Evolutionary conservation across 2,888 invertebrate species (phyloP).

Genomic region (Drosophila suboccidentalis): DNA sequence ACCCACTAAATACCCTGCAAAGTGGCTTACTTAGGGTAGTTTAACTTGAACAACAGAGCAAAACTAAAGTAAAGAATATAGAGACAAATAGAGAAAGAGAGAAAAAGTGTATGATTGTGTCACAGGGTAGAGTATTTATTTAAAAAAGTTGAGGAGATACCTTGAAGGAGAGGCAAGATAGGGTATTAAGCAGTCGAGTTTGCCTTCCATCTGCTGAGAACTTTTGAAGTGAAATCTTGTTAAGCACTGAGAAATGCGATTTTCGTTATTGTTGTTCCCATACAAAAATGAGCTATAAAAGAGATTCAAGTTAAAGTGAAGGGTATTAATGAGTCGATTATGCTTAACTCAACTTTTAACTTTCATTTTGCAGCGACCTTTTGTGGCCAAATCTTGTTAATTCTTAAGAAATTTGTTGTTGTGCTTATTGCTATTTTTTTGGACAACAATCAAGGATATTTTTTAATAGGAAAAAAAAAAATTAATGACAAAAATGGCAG

Average conservation of each 20-base stretch:
- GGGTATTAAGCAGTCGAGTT: constrained; percentile 1
- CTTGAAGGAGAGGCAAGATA: too few relatives aligned
- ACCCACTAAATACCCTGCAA: constrained; percentile 27
- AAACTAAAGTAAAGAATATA: neutral
- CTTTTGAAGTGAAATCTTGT: neutral
- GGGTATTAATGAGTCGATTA: constrained; percentile 13
- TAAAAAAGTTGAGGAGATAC: too few relatives aligned
- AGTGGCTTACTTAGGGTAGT: neutral
- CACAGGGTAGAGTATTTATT: too few relatives aligned
- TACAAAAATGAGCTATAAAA: neutral
- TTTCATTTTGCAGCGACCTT: constrained; percentile 22
- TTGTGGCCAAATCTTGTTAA: constrained; percentile 49
- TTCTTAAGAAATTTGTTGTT: constrained; percentile 30
- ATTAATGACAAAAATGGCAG: neutral
- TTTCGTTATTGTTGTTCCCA: neutral
- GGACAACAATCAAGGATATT: constrained; percentile 28
- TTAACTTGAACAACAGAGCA: neutral
- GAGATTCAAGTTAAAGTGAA: neutral
- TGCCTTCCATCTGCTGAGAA: neutral
- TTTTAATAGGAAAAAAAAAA: constrained; percentile 23
- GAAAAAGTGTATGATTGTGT: too few relatives aligned
- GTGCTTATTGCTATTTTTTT: constrained; percentile 11
- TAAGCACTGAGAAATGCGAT: neutral
- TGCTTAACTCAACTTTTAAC: neutral
- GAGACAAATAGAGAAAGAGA: neutral